Evolutionary conservation across 2,888 invertebrate species (phyloP), one percentile per base, ranked within the genome.

Genomic region (Euplagia quadripunctaria): DNA sequence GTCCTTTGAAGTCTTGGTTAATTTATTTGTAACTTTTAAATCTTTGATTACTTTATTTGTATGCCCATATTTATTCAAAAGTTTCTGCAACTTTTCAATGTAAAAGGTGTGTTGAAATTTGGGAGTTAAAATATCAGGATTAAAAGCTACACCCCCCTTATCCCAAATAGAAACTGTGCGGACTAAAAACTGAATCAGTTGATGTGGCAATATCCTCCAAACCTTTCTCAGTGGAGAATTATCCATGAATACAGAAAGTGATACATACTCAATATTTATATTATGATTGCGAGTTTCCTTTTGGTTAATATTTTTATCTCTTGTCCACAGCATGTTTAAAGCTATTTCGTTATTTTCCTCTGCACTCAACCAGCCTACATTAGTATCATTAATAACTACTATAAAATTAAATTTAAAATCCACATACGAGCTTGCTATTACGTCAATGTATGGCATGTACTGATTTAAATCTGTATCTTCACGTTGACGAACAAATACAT

Each of bases 101-200:
- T 94, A 93, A 68, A 86, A 71, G 42, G 84, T 78, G 79, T 91
- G 82, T 14, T 91, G 88, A 43, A 90, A 87, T 69, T 83, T 82
- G 17, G 92, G 89, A 17, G 88, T 93, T 65, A 95, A 85, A 78
- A 94, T 88, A 20, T 85, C 73, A 49, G 95, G 94, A 83, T 93
- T 89, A 71, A 96, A 89, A 61, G 92, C 91, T 71, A 96, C 89
- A 3, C 96, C 96, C 63, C 95, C 95, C 81, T 91, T 93, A 66
- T 96, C 91, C 96, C 95, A 96, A 81, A 96, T 87, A 14, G 94
- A 89, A 74, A 94, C 76, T 72, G 93, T 89, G 75, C 94, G 88
- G 11, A 90, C 85, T 70, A 95, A 83, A 83, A 95, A 94, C 63
- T 89, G 89, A 71, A 93, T 83, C 12, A 93, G 89, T 66, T 93